phyloP scores from a whole-genome alignment of 1,140 invertebrate genomes.

The Plectrocnemia conspersa region DNA sequence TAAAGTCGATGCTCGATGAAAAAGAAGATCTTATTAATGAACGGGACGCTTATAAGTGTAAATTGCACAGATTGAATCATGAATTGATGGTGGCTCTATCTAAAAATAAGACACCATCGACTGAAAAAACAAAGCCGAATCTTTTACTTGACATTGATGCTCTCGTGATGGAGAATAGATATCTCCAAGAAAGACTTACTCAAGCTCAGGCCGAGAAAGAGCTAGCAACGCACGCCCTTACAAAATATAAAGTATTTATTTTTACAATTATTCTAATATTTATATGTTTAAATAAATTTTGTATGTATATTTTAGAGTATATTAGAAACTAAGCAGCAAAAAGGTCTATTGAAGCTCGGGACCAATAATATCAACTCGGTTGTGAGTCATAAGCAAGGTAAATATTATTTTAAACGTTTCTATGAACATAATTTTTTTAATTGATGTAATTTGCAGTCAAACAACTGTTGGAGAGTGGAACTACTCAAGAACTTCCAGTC shows the following conservation, averaged over 20 bases:
- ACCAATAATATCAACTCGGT: conserved; percentile 52
- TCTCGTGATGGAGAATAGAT: conserved; percentile 77
- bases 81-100: conserved; percentile 69
- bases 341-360: conserved; percentile 58
- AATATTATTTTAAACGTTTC: conserved; percentile 7
- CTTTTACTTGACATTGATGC: conserved; percentile 75
- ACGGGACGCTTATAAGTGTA: conserved; percentile 79
- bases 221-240: conserved; percentile 63
- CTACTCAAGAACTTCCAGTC: conserved; percentile 58
- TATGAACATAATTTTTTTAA: conserved; percentile 38
- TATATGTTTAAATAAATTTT: conserved; percentile 6
- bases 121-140: conserved; percentile 37
- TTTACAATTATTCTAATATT: neutral
- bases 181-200: conserved; percentile 74
- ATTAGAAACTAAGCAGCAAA: conserved; percentile 57
- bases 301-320: conserved; percentile 47
- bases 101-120: conserved; percentile 39
- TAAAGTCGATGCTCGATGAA: conserved; percentile 75
- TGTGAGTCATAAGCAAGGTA: conserved; percentile 60
- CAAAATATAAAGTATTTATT: conserved; percentile 64
- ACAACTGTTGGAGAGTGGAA: conserved; percentile 59
- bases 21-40: conserved; percentile 80
- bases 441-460: conserved; percentile 54
- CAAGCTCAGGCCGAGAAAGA: conserved; percentile 77
- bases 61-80: conserved; percentile 77